phyloP scores from a whole-genome alignment of 37 sponge, comb jelly and placozoan species.

The Theonella swinhoei region DNA sequence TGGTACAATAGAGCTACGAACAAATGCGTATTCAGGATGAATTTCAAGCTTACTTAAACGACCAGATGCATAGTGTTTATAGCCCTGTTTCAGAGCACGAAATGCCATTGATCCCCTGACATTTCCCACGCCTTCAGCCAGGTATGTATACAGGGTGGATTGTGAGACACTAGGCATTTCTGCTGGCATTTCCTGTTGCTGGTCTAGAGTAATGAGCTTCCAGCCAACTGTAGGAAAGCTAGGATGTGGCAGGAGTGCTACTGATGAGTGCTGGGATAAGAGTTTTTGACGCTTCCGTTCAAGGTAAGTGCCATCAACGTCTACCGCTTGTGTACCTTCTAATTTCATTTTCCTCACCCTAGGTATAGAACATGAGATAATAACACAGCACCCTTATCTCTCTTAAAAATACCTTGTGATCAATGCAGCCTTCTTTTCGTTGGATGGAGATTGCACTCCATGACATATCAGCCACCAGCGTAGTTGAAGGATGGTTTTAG shows the following conservation, averaged over 20 bases:
- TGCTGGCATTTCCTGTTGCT: too few relatives aligned
- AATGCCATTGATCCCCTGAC: slow-evolving; percentile 19
- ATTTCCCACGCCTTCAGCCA: slow-evolving; percentile 3
- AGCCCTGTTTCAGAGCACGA: slow-evolving; percentile 21
- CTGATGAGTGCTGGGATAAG: background rate
- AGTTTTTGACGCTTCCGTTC: background rate
- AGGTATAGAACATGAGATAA: too few relatives aligned
- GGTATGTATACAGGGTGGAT: slow-evolving; percentile 19
- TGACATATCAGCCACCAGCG: slow-evolving; percentile 26
- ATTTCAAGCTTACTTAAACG: background rate
- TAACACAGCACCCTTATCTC: too few relatives aligned
- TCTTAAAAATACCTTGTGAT: too few relatives aligned
- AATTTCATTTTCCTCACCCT: background rate
- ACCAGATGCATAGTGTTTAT: slow-evolving; percentile 35
- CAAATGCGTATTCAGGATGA: slow-evolving; percentile 16
- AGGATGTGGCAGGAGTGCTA: background rate
- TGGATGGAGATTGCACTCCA: background rate
- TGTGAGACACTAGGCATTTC: background rate
- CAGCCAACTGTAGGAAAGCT: background rate
- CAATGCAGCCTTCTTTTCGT: too few relatives aligned
- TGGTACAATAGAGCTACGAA: slow-evolving; percentile 9
- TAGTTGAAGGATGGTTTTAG: slow-evolving; percentile 13
- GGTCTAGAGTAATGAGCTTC: too few relatives aligned
- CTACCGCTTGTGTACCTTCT: background rate
- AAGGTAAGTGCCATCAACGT: slow-evolving; percentile 9